phyloP scores from a whole-genome alignment of 2,113 vertebrate genomes.

The Chlorocebus sabaeus region DNA sequence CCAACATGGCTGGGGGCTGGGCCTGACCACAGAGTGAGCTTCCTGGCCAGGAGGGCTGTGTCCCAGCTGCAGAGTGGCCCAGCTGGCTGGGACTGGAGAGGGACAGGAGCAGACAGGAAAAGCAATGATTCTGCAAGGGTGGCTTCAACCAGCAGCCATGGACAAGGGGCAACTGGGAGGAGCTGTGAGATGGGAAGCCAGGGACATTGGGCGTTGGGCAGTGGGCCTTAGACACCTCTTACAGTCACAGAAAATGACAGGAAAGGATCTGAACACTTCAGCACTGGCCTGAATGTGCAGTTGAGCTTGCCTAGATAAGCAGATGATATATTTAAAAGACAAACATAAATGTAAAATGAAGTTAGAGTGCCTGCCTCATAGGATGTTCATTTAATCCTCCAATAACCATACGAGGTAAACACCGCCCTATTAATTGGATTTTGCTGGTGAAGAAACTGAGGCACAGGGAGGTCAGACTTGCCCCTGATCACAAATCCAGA shows the following conservation, averaged over 20 bases:
- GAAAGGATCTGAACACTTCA: neutral
- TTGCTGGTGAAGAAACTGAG: neutral
- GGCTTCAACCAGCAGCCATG: neutral
- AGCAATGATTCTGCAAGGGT: neutral
- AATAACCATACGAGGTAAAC: neutral
- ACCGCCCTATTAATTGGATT: neutral
- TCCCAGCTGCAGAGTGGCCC: neutral
- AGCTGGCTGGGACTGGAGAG: neutral
- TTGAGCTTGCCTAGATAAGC: neutral
- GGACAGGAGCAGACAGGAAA: neutral
- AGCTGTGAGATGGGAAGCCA: neutral
- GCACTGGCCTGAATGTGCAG: neutral
- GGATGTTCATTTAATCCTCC: neutral
- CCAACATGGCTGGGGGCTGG: neutral
- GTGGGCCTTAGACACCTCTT: neutral
- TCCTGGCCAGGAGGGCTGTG: neutral
- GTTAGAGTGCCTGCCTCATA: neutral
- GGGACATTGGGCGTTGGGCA: neutral
- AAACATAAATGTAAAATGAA: neutral
- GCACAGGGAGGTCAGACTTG: neutral
- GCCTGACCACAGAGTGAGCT: no score
- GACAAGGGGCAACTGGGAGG: neutral
- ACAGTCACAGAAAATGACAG: neutral
- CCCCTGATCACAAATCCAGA: neutral
- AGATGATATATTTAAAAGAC: neutral